Base-by-base conservation (phyloP, 1,140 invertebrate genomes). In the Lithobius niger region DNA sequence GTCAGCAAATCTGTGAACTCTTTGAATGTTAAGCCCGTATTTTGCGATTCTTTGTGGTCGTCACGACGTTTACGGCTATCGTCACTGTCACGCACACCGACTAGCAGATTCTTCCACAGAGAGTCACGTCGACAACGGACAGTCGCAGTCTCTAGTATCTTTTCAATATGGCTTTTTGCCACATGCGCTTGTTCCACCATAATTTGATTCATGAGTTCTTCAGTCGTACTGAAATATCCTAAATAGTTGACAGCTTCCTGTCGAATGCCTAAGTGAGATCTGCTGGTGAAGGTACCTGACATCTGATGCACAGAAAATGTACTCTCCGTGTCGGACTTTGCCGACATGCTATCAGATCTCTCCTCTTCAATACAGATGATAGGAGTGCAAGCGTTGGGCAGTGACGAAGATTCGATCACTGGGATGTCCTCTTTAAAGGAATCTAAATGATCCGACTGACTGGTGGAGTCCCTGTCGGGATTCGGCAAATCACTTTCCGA, bases 181-280 rank as follows among this genome's bases (percentile, higher is more conserved):
- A 69, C 69, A 1, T 74, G 61, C 1, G 79, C 78, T 62, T 84
- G 80, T 18, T 79, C 73, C 57, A 74, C 67, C 19, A 87, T 79
- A 18, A 84, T 68, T 55, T 79, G 71, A 57, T 84, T 81, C 79
- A 86, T 82, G 1, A 80, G 62, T 59, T 83, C 78, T 61, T 86
- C 83, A 60, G 86, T 82, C 0, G 78, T 79, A 18, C 83, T 84
- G 65, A 82, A 85, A 61, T 83, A 86, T 2, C 83, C 83, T 13
- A 85, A 69, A 67, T 86, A 85, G 69, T 82, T 82, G 1, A 84
- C 77, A 13, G 75, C 77, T 65, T 84, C 82, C 60, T 78, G 78
- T 24, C 77, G 75, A 58, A n/a, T n/a, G n/a, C n/a, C n/a, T n/a
- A n/a, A n/a, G n/a, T n/a, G n/a, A n/a, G n/a, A n/a, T n/a, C n/a